These are phyloP conservation scores for Stichodactyla helianthus DNA, from an alignment of 64 coral and sea anemone genomes.

Conservation along the genomic window DNA sequence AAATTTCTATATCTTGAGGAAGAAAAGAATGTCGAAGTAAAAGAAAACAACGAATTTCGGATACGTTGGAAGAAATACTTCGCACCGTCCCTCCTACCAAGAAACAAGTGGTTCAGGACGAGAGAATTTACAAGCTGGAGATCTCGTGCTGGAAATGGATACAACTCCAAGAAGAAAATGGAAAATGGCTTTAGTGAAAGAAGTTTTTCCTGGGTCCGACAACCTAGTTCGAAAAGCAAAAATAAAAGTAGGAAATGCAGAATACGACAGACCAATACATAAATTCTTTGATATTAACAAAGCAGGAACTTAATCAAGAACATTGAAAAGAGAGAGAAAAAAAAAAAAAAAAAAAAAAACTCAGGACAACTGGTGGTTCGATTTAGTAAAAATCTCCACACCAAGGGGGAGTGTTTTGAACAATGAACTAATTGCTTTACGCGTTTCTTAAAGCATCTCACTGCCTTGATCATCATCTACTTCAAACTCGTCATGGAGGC, in stretches of 20 bases:
- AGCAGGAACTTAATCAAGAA: conserved; percentile 3
- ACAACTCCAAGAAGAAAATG: conserved; percentile 22
- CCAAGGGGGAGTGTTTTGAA: too few relatives aligned
- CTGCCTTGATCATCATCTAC: conserved; percentile 18
- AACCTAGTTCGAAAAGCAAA: conserved; percentile 32
- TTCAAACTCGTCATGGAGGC: not conserved
- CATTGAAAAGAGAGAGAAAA: too few relatives aligned
- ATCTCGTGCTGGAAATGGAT: conserved; percentile 29
- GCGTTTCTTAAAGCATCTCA: conserved; percentile 10
- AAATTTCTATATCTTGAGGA: too few relatives aligned
- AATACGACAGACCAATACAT: conserved; percentile 67
- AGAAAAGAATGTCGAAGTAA: too few relatives aligned
- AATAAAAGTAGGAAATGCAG: conserved; percentile 34
- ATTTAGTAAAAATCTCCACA: too few relatives aligned
- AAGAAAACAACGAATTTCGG: conserved; percentile 29
- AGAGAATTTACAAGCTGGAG: conserved; percentile 15
- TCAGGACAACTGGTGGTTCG: too few relatives aligned
- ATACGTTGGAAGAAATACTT: conserved; percentile 26
- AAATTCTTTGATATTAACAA: conserved; percentile 6
- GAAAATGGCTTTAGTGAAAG: conserved; percentile 53
- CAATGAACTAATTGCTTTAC: not conserved
- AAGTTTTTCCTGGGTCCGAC: conserved; percentile 38
- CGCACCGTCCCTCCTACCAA: not conserved
- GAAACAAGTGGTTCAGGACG: conserved; percentile 14
- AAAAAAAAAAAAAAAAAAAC: not conserved